phyloP scores from a whole-genome alignment of 2,797 vertebrate genomes.

The Atherinosoma microstoma region DNA sequence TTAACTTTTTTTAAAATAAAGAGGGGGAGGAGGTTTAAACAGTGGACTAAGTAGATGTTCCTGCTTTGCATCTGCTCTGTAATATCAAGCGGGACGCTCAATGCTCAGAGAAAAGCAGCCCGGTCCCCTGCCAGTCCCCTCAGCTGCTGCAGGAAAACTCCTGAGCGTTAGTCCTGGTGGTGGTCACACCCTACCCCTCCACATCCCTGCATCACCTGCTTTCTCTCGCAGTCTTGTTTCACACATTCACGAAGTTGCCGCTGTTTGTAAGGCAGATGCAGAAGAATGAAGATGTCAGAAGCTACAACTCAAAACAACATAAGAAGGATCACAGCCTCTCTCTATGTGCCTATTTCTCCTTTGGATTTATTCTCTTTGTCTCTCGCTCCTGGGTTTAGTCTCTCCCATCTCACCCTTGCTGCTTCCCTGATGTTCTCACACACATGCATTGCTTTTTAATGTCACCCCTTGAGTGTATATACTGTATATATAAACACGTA shows the following conservation, averaged over 20 bases:
- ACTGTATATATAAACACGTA: conserved; percentile 27
- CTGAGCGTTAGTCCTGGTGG: conserved; percentile 50
- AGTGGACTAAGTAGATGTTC: background rate
- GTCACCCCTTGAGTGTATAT: conserved; percentile 47
- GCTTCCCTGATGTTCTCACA: conserved; percentile 40
- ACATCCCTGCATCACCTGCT: background rate
- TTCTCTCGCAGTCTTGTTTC: background rate
- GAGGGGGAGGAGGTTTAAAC: background rate
- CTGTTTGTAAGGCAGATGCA: background rate
- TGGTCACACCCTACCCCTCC: conserved; percentile 62
- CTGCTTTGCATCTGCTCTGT: conserved; percentile 14
- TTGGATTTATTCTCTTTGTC: conserved; percentile 29
- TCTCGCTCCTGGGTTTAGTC: conserved; percentile 27
- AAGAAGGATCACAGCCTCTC: conserved; percentile 9
- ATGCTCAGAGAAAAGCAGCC: conserved; percentile 13
- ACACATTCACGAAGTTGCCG: background rate
- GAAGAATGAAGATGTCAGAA: background rate
- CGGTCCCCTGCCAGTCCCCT: conserved; percentile 53
- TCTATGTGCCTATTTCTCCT: conserved; percentile 7
- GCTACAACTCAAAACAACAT: conserved; percentile 12
- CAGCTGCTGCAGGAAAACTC: conserved; percentile 55
- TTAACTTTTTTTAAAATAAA: too few species aligned
- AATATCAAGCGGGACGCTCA: conserved; percentile 20
- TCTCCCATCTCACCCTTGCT: conserved; percentile 29
- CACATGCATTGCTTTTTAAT: conserved; percentile 49